phyloP scores from a whole-genome alignment of 2,888 invertebrate species.

The Sphaerophoria rueppellii region DNA sequence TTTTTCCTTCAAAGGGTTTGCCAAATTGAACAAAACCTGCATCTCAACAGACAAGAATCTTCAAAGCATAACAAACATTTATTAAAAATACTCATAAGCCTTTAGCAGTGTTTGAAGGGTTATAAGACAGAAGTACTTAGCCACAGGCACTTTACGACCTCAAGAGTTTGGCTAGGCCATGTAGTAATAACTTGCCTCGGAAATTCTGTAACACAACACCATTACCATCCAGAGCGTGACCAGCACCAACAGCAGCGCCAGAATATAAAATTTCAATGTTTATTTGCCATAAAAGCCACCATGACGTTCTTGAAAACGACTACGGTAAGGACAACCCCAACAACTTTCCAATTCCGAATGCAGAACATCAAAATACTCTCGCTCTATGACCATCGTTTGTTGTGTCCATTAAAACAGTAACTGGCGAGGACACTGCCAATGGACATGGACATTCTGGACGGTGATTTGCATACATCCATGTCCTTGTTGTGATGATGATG shows the following conservation, averaged over 20 bases:
- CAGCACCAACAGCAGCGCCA: conserved; percentile 2
- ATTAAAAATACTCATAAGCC: no score
- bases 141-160: conserved; percentile 66
- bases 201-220: conserved; percentile 56
- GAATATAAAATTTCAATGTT: conserved; percentile 72
- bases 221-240: background rate
- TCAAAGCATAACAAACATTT: no score
- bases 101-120: no score
- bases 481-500: conserved; percentile 33
- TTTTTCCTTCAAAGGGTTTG: no score
- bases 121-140: conserved; percentile 31
- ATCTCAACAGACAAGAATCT: no score
- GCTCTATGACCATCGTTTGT: conserved; percentile 52
- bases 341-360: conserved; percentile 48
- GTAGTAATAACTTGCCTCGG: conserved; percentile 41
- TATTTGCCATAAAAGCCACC: conserved; percentile 71
- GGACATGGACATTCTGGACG: background rate
- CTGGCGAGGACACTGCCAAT: conserved; percentile 28
- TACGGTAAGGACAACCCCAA: conserved; percentile 21
- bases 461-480: conserved; percentile 69
- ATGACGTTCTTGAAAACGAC: conserved; percentile 39
- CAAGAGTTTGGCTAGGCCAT: conserved; percentile 36
- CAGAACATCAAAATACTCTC: conserved; percentile 45
- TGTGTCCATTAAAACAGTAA: conserved; percentile 59
- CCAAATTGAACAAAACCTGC: no score